These are phyloP conservation scores for Prenolepis imparis DNA, from an alignment of 2,888 invertebrate species.

Conservation along the genomic window DNA sequence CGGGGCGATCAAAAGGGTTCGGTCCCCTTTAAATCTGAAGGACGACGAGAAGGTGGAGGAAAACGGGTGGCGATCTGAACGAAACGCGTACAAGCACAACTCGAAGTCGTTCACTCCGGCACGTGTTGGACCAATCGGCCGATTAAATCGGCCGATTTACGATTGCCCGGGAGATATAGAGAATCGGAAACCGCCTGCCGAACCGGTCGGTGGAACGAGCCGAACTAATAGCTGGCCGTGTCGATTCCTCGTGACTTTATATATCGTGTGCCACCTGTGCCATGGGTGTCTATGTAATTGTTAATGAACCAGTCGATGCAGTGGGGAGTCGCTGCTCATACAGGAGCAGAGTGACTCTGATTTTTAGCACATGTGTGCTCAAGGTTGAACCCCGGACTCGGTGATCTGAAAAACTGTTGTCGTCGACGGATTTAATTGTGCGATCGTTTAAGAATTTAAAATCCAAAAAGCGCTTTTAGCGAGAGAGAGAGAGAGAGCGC, in stretches of 20 bases:
- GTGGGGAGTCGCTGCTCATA: conserved; percentile 58
- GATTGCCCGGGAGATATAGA: conserved; percentile 9
- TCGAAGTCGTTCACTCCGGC: conserved; percentile 38
- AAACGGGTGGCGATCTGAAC: neutral
- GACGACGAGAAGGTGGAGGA: neutral
- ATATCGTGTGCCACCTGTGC: conserved; percentile 68
- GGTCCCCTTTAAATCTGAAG: conserved; percentile 20
- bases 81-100: neutral
- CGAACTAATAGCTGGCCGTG: conserved; percentile 76
- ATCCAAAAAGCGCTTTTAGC: conserved; percentile 3
- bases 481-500: neutral
- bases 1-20: conserved; percentile 4
- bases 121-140: conserved; percentile 30
- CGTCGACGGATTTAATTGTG: conserved; percentile 1
- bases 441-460: conserved; percentile 1
- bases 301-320: conserved; percentile 55
- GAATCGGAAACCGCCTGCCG: conserved; percentile 43
- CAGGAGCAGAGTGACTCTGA: conserved; percentile 35
- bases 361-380: conserved; percentile 46
- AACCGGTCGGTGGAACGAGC: conserved; percentile 72
- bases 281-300: conserved; percentile 63
- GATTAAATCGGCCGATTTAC: conserved; percentile 52
- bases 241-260: conserved; percentile 76
- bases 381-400: conserved; percentile 25
- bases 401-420: conserved; percentile 11